Conservation (phyloP, 2,797 vertebrate genomes). For the Sylvia borin region DNA sequence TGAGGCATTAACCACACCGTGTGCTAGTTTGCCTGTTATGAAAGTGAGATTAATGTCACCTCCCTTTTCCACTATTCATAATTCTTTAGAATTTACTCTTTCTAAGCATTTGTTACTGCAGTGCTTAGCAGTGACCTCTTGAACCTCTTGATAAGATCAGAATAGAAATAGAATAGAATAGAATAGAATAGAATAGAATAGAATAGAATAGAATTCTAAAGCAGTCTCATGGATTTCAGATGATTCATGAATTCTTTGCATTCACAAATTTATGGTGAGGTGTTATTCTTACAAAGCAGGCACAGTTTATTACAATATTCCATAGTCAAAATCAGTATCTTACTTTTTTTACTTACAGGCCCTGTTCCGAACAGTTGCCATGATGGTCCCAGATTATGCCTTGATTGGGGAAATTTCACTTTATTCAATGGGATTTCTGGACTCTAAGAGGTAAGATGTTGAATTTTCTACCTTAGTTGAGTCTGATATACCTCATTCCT, state of each 20-base stretch:
- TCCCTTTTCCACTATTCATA: not conserved
- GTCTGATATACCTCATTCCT: not conserved
- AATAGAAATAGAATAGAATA: not conserved
- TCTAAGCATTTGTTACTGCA: not conserved
- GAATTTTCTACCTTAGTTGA: not conserved
- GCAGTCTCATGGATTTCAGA: not conserved
- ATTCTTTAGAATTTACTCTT: not conserved
- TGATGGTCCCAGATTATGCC: conserved; percentile 97
- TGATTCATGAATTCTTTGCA: not conserved
- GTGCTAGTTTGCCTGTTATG: not conserved
- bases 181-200: not conserved
- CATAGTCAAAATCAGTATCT: not conserved
- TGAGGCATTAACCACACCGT: not conserved
- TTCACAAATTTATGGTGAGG: not conserved
- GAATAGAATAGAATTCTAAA: not conserved
- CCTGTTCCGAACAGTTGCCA: conserved; percentile 92
- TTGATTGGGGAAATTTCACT: conserved; percentile 96
- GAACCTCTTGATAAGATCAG: not conserved
- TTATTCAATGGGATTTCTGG: conserved; percentile 95
- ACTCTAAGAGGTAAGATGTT: conserved; percentile 87
- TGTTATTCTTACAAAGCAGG: not conserved
- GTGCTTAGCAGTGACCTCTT: not conserved
- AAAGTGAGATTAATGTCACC: not conserved
- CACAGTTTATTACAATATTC: not conserved
- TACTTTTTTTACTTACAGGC: conserved; percentile 77